Evolutionary conservation across 2,113 vertebrate species (phyloP).

Genomic region (Cyprinodon tularosa): DNA sequence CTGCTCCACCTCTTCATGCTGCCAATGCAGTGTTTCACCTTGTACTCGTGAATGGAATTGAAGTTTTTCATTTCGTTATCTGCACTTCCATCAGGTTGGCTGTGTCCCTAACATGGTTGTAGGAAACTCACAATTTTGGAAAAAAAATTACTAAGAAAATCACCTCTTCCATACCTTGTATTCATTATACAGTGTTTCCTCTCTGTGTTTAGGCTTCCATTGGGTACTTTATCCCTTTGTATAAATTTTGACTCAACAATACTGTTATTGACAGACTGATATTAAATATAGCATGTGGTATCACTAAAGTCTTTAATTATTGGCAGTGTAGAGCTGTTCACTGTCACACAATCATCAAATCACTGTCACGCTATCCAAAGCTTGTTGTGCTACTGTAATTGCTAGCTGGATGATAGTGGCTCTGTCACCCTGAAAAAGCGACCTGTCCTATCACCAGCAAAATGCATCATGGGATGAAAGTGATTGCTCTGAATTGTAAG

Average conservation of each 20-base stretch:
- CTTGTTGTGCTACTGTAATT: slow-evolving; percentile 58
- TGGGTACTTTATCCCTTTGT: slow-evolving; percentile 19
- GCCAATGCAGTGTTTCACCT: no score
- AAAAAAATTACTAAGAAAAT: slow-evolving; percentile 25
- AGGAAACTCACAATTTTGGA: not conserved
- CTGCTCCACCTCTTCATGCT: no score
- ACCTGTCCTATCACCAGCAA: slow-evolving; percentile 49
- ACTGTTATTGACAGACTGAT: slow-evolving; percentile 25
- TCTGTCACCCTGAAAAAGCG: slow-evolving; percentile 51
- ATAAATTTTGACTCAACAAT: slow-evolving; percentile 3
- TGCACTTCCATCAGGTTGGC: not conserved
- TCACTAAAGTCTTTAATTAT: slow-evolving; percentile 31
- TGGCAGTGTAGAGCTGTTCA: slow-evolving; percentile 14
- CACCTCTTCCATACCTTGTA: not conserved
- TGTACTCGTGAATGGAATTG: no score
- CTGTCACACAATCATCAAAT: slow-evolving; percentile 49
- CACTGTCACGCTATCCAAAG: slow-evolving; percentile 50
- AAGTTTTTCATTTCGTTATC: not conserved
- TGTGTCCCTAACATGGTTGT: not conserved
- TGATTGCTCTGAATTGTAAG: slow-evolving; percentile 72
- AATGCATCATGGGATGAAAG: slow-evolving; percentile 71
- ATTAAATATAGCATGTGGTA: slow-evolving; percentile 2
- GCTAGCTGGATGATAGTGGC: slow-evolving; percentile 48
- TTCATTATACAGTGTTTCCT: not conserved
- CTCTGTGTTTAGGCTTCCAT: not conserved